phyloP scores from a whole-genome alignment of 2,113 vertebrate species.

The Rousettus leschenaultii region DNA sequence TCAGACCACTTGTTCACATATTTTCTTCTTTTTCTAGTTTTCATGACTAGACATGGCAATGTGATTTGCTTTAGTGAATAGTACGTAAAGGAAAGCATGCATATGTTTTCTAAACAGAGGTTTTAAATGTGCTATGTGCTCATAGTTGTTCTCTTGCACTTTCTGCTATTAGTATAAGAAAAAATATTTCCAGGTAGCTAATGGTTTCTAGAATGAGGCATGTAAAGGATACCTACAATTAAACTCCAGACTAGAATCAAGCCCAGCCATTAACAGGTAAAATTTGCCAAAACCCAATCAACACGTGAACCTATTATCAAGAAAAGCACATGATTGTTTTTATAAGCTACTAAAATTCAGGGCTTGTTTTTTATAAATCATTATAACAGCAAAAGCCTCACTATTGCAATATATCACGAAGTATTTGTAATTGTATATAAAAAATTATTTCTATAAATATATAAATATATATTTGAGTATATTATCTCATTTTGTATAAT shows the following conservation, averaged over 20 bases:
- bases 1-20: not conserved
- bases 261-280: not conserved
- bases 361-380: not conserved
- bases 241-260: not conserved
- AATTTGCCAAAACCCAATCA: not conserved
- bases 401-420: not conserved
- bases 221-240: not conserved
- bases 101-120: not conserved
- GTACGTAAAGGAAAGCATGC: not conserved
- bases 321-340: not conserved
- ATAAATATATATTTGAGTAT: not conserved
- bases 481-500: not conserved
- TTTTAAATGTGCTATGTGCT: not conserved
- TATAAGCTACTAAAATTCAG: not conserved
- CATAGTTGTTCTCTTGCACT: not conserved
- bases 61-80: not conserved
- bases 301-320: not conserved
- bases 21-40: not conserved
- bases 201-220: not conserved
- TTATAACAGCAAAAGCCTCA: not conserved
- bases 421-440: not conserved
- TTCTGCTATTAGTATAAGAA: not conserved
- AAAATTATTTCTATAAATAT: not conserved
- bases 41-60: not conserved
- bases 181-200: not conserved